These are phyloP conservation scores for Aphelocoma coerulescens DNA, from an alignment of 2,113 vertebrate species.

Conservation along the genomic window DNA sequence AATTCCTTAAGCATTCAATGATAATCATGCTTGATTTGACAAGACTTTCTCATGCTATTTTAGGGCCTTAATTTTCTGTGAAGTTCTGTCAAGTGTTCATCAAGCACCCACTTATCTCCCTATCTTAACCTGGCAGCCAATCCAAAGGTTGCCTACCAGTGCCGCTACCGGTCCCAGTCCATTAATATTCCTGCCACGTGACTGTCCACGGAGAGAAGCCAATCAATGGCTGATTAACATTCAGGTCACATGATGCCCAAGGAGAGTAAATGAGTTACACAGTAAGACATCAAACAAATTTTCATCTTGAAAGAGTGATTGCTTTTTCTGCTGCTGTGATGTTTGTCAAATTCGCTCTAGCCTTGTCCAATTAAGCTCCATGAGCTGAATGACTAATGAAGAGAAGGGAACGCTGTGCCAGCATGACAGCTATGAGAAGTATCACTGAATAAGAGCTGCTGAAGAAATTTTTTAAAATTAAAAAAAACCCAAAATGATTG, in stretches of 20 bases:
- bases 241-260: constrained; percentile 81
- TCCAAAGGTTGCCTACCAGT: constrained; percentile 77
- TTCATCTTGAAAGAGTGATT: constrained; percentile 89
- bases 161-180: constrained; percentile 39
- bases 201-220: constrained; percentile 80
- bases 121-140: constrained; percentile 82
- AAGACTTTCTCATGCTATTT: constrained; percentile 89
- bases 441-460: constrained; percentile 62
- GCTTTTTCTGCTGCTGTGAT: constrained; percentile 88
- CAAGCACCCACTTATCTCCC: constrained; percentile 84
- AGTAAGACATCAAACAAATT: constrained; percentile 91
- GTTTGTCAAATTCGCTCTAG: constrained; percentile 87
- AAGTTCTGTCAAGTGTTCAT: constrained; percentile 88
- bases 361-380: constrained; percentile 88
- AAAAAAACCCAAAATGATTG: constrained; percentile 38
- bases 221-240: constrained; percentile 86
- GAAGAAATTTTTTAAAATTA: not conserved
- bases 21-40: constrained; percentile 89
- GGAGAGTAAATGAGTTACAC: constrained; percentile 86
- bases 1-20: constrained; percentile 84
- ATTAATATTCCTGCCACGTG: constrained; percentile 81
- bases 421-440: constrained; percentile 66
- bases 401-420: constrained; percentile 70
- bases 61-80: constrained; percentile 87
- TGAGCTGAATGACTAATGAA: constrained; percentile 86